phyloP scores from a whole-genome alignment of 2,888 invertebrate genomes.

The Drosophila meridiana region DNA sequence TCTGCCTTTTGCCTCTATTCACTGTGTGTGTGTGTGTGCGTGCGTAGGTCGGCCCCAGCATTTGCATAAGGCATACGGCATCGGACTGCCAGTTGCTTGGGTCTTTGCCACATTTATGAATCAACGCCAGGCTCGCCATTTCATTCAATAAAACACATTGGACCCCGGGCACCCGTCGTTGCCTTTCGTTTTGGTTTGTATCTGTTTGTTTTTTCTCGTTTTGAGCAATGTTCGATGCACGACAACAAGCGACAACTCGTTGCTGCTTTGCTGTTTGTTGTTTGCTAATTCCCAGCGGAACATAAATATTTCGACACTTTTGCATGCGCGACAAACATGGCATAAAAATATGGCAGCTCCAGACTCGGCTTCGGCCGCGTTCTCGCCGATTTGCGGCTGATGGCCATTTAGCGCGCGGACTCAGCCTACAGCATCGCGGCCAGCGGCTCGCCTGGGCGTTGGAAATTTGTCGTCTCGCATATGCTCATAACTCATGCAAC shows the following conservation, averaged over 20 bases:
- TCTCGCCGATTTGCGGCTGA: conserved; percentile 40
- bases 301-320: conserved; percentile 82
- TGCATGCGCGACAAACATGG: conserved; percentile 75
- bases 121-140: conserved; percentile 83
- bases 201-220: conserved; percentile 10
- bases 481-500: conserved; percentile 84
- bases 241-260: conserved; percentile 64
- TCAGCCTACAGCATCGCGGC: conserved; percentile 29
- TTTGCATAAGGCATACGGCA: conserved; percentile 60
- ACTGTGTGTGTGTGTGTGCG: conserved; percentile 65
- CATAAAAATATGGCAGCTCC: conserved; percentile 79
- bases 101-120: conserved; percentile 79
- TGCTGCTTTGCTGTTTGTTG: conserved; percentile 30
- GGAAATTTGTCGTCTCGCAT: conserved; percentile 76
- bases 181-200: neutral
- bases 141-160: conserved; percentile 83
- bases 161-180: conserved; percentile 7
- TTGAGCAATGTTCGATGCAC: conserved; percentile 76
- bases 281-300: conserved; percentile 70
- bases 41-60: conserved; percentile 72
- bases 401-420: conserved; percentile 66
- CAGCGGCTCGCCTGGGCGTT: conserved; percentile 5
- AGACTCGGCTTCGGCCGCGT: neutral
- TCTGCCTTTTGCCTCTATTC: conserved; percentile 62
- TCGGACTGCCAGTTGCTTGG: conserved; percentile 8